Percentiles rank a stretch among this genome's conserved stretches.
Conservation (phyloP, 2,113 vertebrate genomes). For the Phalacrocorax pelagicus region DNA sequence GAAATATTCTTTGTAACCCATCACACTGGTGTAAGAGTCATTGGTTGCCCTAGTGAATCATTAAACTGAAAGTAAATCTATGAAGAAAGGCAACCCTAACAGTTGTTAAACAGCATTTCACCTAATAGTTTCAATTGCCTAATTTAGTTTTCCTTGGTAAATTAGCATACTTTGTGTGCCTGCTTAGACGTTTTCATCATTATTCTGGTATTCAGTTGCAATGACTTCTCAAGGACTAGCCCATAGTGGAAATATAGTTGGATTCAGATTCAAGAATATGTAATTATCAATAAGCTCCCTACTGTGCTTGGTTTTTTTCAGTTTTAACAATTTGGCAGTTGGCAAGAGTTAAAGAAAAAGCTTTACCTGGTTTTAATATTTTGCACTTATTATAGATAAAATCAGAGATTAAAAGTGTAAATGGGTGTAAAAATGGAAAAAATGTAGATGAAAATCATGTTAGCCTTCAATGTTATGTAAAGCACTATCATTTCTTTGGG, state of each 20-base stretch:
- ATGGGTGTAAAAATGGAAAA: neutral
- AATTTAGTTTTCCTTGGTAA: neutral
- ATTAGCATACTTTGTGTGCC: neutral
- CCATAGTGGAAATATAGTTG: neutral
- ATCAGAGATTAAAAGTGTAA: neutral
- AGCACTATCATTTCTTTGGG: neutral
- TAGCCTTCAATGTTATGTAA: neutral
- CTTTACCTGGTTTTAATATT: neutral
- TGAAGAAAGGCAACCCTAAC: neutral
- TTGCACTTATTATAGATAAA: neutral
- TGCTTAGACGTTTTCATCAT: neutral
- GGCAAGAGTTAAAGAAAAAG: neutral
- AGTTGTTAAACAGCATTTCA: neutral
- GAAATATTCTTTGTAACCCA: neutral
- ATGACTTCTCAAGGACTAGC: neutral
- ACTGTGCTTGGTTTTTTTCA: neutral
- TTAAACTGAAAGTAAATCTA: neutral
- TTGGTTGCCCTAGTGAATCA: neutral
- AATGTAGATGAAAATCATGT: neutral
- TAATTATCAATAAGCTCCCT: neutral
- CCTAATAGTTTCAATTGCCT: neutral
- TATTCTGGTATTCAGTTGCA: neutral
- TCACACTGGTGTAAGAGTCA: neutral
- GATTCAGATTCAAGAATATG: neutral
- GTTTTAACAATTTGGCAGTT: neutral